Evolutionary conservation across 2,888 invertebrate species (phyloP).

Genomic region (Pseudococcus longispinus): DNA sequence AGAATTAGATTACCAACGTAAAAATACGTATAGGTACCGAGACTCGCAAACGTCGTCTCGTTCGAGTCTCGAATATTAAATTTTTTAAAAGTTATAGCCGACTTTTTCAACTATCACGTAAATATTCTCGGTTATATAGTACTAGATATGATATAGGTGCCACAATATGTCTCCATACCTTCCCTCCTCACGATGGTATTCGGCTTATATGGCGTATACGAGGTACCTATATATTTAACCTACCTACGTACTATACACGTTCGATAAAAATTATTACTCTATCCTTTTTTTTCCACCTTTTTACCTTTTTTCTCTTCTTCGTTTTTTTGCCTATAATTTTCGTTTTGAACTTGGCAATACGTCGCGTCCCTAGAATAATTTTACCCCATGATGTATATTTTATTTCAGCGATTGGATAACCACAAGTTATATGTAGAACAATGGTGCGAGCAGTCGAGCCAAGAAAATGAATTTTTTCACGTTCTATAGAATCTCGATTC

Average conservation of each 20-base stretch:
- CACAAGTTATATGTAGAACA: background rate
- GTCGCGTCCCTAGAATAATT: background rate
- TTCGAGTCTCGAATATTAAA: constrained; percentile 38
- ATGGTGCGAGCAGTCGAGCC: background rate
- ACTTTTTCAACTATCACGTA: background rate
- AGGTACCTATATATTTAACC: no score
- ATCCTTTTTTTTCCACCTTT: background rate
- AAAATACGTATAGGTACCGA: background rate
- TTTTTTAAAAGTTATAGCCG: constrained; percentile 8
- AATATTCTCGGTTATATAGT: background rate
- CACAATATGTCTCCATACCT: background rate
- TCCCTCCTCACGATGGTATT: background rate
- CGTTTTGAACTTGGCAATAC: background rate
- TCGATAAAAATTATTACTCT: background rate
- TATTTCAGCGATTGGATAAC: background rate
- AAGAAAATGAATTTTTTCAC: background rate
- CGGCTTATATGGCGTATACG: background rate
- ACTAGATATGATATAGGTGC: background rate
- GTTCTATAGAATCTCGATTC: background rate
- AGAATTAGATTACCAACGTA: background rate
- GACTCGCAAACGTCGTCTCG: background rate
- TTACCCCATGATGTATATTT: background rate
- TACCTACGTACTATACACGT: background rate
- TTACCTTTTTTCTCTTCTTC: background rate
- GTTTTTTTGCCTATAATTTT: background rate